Percentiles rank a stretch among this genome's conserved stretches.
phyloP scores from a whole-genome alignment of 53 echinoderm and acorn worm species.

The Patiria pectinifera region DNA sequence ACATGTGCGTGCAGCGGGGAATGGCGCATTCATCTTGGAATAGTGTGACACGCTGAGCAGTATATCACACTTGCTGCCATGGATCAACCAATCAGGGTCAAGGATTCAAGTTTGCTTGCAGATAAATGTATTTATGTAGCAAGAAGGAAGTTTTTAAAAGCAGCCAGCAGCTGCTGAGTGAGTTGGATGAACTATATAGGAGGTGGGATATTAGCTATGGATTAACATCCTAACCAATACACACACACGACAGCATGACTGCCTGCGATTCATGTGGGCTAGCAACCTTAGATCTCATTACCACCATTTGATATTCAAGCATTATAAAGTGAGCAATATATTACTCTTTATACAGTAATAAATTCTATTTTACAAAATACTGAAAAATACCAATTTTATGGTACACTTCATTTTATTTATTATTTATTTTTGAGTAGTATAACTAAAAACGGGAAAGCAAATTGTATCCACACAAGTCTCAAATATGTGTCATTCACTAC shows the following conservation, averaged over 20 bases:
- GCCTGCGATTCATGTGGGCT: not conserved
- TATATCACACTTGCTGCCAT: too few species aligned
- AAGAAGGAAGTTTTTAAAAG: not conserved
- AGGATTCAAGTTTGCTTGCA: too few species aligned
- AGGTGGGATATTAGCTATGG: not conserved
- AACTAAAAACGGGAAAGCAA: conserved; percentile 2
- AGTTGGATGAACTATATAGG: too few species aligned
- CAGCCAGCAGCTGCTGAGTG: not conserved
- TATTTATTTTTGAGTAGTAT: not conserved
- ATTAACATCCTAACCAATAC: too few species aligned
- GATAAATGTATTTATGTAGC: too few species aligned
- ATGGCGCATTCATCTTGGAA: too few species aligned
- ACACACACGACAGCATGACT: too few species aligned
- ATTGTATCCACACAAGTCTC: not conserved
- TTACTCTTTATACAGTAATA: conserved; percentile 16
- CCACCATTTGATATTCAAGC: not conserved
- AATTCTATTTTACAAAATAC: conserved; percentile 33
- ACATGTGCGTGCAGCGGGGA: too few species aligned
- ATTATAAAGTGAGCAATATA: conserved; percentile 1
- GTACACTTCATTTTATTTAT: conserved; percentile 13
- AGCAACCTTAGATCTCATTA: not conserved
- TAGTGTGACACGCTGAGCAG: too few species aligned
- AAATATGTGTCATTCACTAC: too few species aligned
- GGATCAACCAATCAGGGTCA: too few species aligned
- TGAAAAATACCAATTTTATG: conserved; percentile 6